Conservation (phyloP, 2,797 vertebrate species). For the Rhabdophis nuchalis region DNA sequence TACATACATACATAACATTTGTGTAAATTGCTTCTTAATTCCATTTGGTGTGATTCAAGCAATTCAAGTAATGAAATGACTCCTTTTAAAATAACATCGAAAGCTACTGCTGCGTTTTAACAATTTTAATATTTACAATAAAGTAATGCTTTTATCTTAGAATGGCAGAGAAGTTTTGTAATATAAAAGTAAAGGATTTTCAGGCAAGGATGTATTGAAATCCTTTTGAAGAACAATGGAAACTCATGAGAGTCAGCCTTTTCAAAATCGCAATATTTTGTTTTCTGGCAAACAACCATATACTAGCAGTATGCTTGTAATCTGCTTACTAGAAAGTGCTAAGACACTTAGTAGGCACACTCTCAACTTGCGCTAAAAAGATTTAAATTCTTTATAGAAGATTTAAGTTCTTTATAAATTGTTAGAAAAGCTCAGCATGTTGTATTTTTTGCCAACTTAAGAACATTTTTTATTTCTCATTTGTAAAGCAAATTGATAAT, state of each 20-base stretch:
- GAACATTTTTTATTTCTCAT: background rate
- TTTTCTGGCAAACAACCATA: background rate
- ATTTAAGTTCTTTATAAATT: background rate
- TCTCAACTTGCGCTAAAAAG: background rate
- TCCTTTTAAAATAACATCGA: background rate
- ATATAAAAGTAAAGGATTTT: background rate
- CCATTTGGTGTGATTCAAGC: background rate
- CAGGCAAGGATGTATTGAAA: background rate
- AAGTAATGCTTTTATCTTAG: background rate
- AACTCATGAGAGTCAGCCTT: background rate
- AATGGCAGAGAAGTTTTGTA: background rate
- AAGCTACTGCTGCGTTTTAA: background rate
- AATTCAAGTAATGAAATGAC: background rate
- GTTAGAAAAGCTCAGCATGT: background rate
- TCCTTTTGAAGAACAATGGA: background rate
- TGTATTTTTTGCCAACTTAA: background rate
- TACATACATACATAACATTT: background rate
- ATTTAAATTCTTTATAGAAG: background rate
- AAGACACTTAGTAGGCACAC: background rate
- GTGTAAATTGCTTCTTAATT: background rate
- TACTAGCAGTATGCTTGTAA: background rate
- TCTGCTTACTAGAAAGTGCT: background rate
- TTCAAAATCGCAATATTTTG: constrained; percentile 1
- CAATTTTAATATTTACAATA: background rate
- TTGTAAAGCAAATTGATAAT: background rate